These are phyloP conservation scores for Darevskia mixta DNA, from an alignment of 2,797 vertebrate species.

Conservation along the genomic window DNA sequence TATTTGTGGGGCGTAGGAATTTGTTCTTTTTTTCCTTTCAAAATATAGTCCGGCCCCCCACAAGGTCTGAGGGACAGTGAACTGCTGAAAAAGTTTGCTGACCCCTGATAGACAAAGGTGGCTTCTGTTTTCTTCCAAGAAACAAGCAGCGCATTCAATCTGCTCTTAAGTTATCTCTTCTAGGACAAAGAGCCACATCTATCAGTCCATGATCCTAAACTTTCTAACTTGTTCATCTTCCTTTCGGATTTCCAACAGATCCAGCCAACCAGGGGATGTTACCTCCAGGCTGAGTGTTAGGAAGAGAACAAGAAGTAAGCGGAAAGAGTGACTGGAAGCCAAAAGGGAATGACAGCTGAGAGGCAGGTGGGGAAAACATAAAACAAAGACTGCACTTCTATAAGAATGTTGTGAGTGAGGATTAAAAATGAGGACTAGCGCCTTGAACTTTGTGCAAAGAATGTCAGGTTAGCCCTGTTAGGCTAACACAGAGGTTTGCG, in stretches of 20 bases:
- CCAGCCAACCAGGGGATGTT: slow-evolving; percentile 31
- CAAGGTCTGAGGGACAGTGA: too few relatives aligned
- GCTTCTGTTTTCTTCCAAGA: not conserved
- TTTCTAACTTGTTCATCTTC: not conserved
- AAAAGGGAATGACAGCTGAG: slow-evolving; percentile 9
- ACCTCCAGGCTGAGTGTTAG: slow-evolving; percentile 20
- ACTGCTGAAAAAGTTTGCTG: too few relatives aligned
- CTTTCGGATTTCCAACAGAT: slow-evolving; percentile 13
- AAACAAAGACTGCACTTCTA: not conserved
- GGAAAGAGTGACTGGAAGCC: not conserved
- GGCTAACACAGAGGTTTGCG: not conserved
- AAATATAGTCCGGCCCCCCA: too few relatives aligned
- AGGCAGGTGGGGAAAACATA: slow-evolving; percentile 4
- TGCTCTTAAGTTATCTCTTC: not conserved
- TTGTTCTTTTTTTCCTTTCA: too few relatives aligned
- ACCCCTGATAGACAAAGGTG: not conserved
- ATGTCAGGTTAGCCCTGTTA: not conserved
- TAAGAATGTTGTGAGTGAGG: not conserved
- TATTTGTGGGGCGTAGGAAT: too few relatives aligned
- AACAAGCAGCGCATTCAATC: not conserved
- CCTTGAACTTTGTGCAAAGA: not conserved
- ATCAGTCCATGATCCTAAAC: not conserved
- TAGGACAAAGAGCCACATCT: not conserved
- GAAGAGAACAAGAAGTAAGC: not conserved
- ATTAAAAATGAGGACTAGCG: not conserved